Evolutionary conservation across 2,888 invertebrate genomes (phyloP), one percentile per base, ranked within the genome.

Genomic region (Exephanes ischioxanthus): DNA sequence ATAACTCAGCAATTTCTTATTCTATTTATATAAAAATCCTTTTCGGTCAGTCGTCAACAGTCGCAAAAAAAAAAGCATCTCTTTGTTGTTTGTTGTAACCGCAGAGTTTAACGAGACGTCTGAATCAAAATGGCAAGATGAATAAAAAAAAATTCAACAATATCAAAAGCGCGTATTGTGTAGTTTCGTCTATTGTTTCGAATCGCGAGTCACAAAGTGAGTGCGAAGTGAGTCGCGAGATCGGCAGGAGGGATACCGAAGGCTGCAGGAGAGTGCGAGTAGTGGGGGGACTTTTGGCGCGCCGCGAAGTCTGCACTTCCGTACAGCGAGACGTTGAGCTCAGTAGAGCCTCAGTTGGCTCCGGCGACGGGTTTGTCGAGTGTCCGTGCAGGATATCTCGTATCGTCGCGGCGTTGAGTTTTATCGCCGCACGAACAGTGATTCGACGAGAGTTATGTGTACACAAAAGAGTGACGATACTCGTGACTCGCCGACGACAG

Each of bases 271-370:
- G 33, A 66, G 63, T 33, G 51, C 7, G 6, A 19, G 26, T 30
- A 19, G 87, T n/a, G 87, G 85, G 72, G 63, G 26, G 70, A 80
- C 83, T 87, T 88, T 86, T 85, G 88, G 88, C 84, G 87, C 88
- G 88, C 85, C 88, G 85, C 88, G 75, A 78, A 87, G 86, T 83
- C 87, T 83, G 83, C 85, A 85, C 85, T 85, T 79, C 70, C 82
- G 81, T n/a, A 37, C 78, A 55, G 63, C 22, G 63, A 68, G 55
- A 16, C 37, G 77, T 26, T 33, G 72, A 83, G 72, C 68, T 68
- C 53, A 30, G n/a, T 41, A 26, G 58, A 76, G 67, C 41, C 67
- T 84, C 80, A 22, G 84, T 81, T 58, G 81, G 81, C 78, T 80
- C 45, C 67, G 66, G 66, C 26, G 70, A 70, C 63, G 63, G 78